Evolutionary conservation across 2,797 vertebrate genomes (phyloP).

Genomic region (Sebastes hopkinsi): DNA sequence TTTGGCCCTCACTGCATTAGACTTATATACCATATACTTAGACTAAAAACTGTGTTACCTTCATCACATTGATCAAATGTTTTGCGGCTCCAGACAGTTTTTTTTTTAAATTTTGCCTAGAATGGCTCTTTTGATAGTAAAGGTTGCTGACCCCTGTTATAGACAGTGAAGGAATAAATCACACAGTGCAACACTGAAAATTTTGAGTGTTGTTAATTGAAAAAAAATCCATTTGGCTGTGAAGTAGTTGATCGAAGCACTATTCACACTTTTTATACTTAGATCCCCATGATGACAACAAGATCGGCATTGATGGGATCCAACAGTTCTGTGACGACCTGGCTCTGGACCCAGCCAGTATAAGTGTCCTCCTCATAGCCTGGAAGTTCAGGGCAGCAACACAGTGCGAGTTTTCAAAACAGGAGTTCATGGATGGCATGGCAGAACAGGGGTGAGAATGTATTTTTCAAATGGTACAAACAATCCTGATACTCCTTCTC

Average conservation of each 20-base stretch:
- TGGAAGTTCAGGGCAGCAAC: slow-evolving; percentile 98
- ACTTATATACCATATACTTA: no score
- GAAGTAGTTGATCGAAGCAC: background rate
- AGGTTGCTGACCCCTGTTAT: no score
- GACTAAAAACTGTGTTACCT: no score
- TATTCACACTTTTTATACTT: background rate
- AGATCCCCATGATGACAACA: slow-evolving; percentile 99
- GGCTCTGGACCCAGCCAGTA: slow-evolving; percentile 93
- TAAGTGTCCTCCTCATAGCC: slow-evolving; percentile 95
- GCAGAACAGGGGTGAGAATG: slow-evolving; percentile 90
- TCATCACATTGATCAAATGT: no score
- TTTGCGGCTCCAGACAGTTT: no score
- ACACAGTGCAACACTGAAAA: background rate
- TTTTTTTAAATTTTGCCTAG: no score
- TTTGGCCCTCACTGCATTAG: no score
- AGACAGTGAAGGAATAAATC: background rate
- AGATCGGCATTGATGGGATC: slow-evolving; percentile 98
- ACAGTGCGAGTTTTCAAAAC: slow-evolving; percentile 96
- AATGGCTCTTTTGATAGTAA: no score
- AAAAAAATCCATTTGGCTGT: background rate
- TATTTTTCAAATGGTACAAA: background rate
- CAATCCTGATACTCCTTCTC: background rate
- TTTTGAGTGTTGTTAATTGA: background rate
- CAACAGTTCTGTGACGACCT: slow-evolving; percentile 98
- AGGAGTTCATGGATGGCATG: slow-evolving; percentile 98